Percentiles rank a stretch among this genome's conserved stretches.
These are phyloP conservation scores for Catagonus wagneri DNA, from an alignment of 2,113 vertebrate species.

Conservation along the genomic window DNA sequence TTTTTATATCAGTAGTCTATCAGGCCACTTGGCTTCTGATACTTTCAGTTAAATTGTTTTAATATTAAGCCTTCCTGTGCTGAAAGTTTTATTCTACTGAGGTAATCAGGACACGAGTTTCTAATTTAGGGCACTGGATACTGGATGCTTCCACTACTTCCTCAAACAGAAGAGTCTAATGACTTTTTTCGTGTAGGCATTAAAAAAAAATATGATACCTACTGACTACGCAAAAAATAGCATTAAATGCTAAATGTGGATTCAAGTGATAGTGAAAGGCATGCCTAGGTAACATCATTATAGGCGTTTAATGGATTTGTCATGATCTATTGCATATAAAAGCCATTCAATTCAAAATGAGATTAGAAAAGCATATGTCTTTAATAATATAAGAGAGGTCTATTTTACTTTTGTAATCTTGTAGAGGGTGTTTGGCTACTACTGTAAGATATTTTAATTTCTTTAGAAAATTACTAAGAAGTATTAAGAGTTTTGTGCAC, in stretches of 20 bases:
- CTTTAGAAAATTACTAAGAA: conserved; percentile 1
- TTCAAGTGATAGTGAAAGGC: background rate
- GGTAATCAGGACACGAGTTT: background rate
- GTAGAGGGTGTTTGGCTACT: background rate
- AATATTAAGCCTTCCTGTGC: background rate
- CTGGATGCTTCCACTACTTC: background rate
- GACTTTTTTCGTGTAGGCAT: background rate
- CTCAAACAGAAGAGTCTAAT: background rate
- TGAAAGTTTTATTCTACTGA: background rate
- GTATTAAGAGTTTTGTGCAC: background rate
- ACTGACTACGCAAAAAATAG: background rate
- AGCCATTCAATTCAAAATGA: background rate
- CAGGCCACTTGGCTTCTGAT: background rate
- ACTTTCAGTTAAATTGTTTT: background rate
- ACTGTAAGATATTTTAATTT: background rate
- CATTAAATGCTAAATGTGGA: background rate
- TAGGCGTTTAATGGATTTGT: background rate
- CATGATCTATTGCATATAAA: background rate
- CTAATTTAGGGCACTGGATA: background rate
- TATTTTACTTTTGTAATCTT: background rate
- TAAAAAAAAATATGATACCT: background rate
- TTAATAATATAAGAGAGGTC: background rate
- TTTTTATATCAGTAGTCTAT: background rate
- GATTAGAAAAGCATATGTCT: conserved; percentile 9
- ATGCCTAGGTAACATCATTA: background rate